Evolutionary conservation across 2,797 vertebrate genomes (phyloP).

Genomic region (Danio tinwini): DNA sequence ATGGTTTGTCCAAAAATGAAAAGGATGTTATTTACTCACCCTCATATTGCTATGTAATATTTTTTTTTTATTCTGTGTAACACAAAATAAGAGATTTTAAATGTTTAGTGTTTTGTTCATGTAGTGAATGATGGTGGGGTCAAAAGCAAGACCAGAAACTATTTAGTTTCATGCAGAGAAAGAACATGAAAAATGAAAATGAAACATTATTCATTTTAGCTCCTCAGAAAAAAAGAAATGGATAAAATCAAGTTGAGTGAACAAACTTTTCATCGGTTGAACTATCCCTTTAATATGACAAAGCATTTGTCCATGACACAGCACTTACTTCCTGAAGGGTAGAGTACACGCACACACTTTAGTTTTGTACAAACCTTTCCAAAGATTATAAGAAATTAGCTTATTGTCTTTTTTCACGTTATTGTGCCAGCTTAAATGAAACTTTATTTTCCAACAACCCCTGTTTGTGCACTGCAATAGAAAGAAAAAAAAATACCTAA

Average conservation of each 20-base stretch:
- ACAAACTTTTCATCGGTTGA: background rate
- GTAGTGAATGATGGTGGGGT: background rate
- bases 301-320: background rate
- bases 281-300: background rate
- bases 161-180: background rate
- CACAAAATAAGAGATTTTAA: no score
- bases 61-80: no score
- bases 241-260: background rate
- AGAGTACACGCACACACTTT: background rate
- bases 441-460: background rate
- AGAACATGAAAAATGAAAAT: no score
- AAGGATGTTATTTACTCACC: no score
- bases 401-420: background rate
- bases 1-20: no score
- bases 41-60: no score
- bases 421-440: background rate
- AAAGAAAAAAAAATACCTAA: background rate
- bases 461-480: background rate
- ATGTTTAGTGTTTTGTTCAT: no score
- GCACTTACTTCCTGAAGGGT: background rate
- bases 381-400: slow-evolving; percentile 12
- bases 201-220: background rate
- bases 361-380: background rate
- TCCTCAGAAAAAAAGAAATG: background rate
- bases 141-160: background rate